Conservation (phyloP, 2,113 vertebrate genomes). For the Nanorana parkeri region DNA sequence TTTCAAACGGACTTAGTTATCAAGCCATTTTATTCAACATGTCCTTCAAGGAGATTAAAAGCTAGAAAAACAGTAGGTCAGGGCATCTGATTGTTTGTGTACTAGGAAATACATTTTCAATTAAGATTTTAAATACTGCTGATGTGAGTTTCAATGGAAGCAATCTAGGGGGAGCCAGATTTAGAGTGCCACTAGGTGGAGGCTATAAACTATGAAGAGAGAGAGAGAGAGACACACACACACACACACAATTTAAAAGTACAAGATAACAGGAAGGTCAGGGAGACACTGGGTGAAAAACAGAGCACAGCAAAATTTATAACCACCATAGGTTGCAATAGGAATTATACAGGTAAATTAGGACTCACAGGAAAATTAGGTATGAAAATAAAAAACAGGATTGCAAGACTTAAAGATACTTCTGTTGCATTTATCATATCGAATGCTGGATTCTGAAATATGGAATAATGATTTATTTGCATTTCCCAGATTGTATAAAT, state of each 20-base stretch:
- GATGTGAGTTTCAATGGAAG: background rate
- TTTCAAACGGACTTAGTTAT: background rate
- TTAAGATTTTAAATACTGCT: conserved; percentile 14
- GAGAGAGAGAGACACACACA: too few species aligned
- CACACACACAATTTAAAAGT: background rate
- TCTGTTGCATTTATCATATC: too few species aligned
- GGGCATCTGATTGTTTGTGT: background rate
- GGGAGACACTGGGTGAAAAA: background rate
- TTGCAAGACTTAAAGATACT: too few species aligned
- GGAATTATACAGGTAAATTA: background rate
- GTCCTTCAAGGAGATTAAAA: background rate
- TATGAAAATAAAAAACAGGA: too few species aligned
- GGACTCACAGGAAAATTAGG: background rate
- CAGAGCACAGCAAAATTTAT: background rate
- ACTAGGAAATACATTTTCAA: conserved; percentile 1
- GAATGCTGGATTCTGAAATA: too few species aligned
- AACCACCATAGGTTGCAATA: background rate
- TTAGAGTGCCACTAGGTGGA: background rate
- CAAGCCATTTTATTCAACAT: background rate
- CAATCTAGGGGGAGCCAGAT: background rate
- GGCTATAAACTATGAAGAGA: background rate
- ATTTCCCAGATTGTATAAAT: too few species aligned
- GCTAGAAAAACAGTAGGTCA: background rate
- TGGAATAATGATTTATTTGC: too few species aligned
- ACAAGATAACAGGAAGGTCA: conserved; percentile 7